Evolutionary conservation across 2,113 vertebrate genomes (phyloP), one percentile per base, ranked within the genome.

Genomic region (Sterrhoptilus dennistouni): DNA sequence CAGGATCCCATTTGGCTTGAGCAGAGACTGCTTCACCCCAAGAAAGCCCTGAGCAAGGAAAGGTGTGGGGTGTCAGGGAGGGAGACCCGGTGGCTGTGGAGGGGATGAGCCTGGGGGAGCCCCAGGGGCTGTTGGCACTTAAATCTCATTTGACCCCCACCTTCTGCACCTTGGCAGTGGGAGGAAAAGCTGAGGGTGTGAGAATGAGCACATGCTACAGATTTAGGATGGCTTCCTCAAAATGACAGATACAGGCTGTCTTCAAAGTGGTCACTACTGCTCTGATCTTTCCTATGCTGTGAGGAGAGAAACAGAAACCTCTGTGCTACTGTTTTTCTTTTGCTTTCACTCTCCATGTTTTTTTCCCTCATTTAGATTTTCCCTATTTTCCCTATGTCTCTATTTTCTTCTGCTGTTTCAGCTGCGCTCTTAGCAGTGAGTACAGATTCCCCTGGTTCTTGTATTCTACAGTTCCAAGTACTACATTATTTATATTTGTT

Each of bases 401-500:
- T 9, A 2, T 56, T 54, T 75, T 78, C n/a, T 44, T 78, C 29
- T 84, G 91, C 85, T 94, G 33, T 87, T 96, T 94, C 92, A 97
- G 92, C 76, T 85, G 66, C 60, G 78, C 22, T 71, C n/a, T 53
- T 76, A 88, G 54, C 11, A 16, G 84, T 79, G 69, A 91, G 36
- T 61, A 69, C 72, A 92, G 53, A 66, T 64, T 36, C 19, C 31
- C 15, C 35, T 66, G 18, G 7, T 40, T 74, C 59, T 53, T 93
- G 45, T 70, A 87, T 23, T 59, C 70, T 71, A 77, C 76, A 57
- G 53, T 90, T 96, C 76, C 60, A 87, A 94, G 44, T 52, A 74
- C 36, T 84, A 38, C 42, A 80, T 79, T 95, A 85, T 97, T 96
- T 96, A 77, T 92, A 66, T 90, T 92, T 94, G 40, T 64, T 88